These are phyloP conservation scores for Amaurobius ferox DNA, from an alignment of 2,888 invertebrate genomes.

Conservation along the genomic window DNA sequence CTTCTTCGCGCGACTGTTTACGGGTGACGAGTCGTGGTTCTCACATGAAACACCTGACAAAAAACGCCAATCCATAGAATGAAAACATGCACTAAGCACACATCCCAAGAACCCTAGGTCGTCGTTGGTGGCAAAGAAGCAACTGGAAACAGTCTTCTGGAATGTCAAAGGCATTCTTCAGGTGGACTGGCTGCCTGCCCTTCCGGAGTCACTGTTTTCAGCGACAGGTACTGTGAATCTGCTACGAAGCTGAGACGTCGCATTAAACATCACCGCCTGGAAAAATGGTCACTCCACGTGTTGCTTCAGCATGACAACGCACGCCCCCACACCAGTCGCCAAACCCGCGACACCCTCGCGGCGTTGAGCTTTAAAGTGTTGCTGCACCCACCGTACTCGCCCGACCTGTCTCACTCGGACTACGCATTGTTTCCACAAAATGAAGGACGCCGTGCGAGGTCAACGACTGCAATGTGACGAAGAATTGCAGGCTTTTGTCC, in stretches of 20 bases:
- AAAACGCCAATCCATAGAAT: constrained; percentile 11
- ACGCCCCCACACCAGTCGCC: constrained; percentile 11
- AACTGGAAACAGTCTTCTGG: constrained; percentile 20
- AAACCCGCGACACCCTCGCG: constrained; percentile 11
- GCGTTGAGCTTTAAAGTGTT: too few species aligned
- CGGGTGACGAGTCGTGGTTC: constrained; percentile 12
- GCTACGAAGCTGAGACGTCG: not conserved
- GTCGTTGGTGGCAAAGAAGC: constrained; percentile 15
- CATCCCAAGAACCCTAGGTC: constrained; percentile 9
- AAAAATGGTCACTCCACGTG: not conserved
- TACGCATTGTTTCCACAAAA: too few species aligned
- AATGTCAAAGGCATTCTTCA: constrained; percentile 12
- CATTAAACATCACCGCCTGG: not conserved
- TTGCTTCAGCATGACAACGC: constrained; percentile 20
- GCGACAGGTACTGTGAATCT: too few species aligned
- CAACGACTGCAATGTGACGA: too few species aligned
- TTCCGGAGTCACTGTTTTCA: too few species aligned
- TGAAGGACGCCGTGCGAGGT: too few species aligned
- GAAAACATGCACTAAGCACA: not conserved
- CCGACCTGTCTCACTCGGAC: too few species aligned
- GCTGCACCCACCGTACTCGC: too few species aligned
- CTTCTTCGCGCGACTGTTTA: too few species aligned
- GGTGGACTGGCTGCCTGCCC: too few species aligned
- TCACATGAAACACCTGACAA: constrained; percentile 5
- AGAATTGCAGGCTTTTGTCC: too few species aligned